Evolutionary conservation across 2,888 invertebrate genomes (phyloP), one percentile per base, ranked within the genome.

Genomic region (Hyles lineata): DNA sequence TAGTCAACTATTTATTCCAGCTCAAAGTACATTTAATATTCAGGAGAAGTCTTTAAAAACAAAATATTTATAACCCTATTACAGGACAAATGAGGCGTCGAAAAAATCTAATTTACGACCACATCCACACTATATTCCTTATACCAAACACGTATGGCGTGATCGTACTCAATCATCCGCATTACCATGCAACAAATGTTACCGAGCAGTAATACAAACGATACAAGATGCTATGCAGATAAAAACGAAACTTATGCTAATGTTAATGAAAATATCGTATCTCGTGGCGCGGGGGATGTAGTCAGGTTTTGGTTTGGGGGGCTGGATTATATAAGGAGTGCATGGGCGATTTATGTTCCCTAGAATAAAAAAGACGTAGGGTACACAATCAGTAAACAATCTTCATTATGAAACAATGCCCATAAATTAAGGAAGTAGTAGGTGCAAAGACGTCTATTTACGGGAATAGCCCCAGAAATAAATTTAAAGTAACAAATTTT

Each of bases 171-270:
- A 25, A 25, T 25, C 25, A 60, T 60, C 25, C 23, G 17, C 25
- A 23, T 60, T 60, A 25, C 60, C 60, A 60, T 60, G 17, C 25
- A 60, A 60, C 60, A 25, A 25, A 60, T 59, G 23, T 59, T 8
- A 58, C 58, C n/a, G 60, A 15, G 25, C 60, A 15, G 15, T 60
- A 23, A 21, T 23, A 59, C 25, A 60, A 60, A 25, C 11, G 9
- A 60, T 60, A 60, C 60, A 60, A 60, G 60, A 25, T 25, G 23
- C 23, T 17, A 60, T 60, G 25, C 25, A 25, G 60, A 60, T 25
- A 60, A 60, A 60, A 60, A 60, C 25, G 25, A 25, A 60, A 60
- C 60, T 25, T 60, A 60, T 60, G 60, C 25, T 60, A 60, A 60
- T 60, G 60, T 25, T 60, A 60, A 60, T 25, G 25, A 60, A 60